A percentile compares a stretch with the other conserved stretches of the same genome.
These are phyloP conservation scores for Sinohyriopsis cumingii DNA, from an alignment of 2,888 invertebrate genomes.

Conservation along the genomic window DNA sequence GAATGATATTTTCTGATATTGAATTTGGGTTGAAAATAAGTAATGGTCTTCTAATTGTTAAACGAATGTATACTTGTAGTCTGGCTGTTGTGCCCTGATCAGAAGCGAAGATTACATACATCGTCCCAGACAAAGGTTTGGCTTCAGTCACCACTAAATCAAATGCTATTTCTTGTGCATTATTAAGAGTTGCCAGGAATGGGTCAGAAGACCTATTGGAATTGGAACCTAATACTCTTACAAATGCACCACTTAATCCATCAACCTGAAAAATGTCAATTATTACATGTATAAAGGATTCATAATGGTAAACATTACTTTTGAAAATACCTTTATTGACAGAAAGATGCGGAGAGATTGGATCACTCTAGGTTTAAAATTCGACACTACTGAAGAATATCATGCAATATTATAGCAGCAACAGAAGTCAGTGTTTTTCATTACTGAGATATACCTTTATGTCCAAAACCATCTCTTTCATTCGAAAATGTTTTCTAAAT, in stretches of 20 bases:
- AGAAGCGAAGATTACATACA: constrained; percentile 26
- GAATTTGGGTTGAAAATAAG: constrained; percentile 16
- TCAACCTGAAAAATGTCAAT: constrained; percentile 4
- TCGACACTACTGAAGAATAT: no score
- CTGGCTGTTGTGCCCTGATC: constrained; percentile 19
- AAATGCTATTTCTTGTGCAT: constrained; percentile 6
- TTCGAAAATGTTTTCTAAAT: no score
- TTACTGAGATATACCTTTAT: no score
- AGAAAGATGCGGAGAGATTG: no score
- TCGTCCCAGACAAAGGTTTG: constrained; percentile 22
- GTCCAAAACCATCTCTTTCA: no score
- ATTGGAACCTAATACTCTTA: neutral
- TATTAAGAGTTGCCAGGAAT: neutral
- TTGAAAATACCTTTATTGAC: no score
- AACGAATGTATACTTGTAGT: constrained; percentile 16
- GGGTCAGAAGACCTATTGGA: neutral
- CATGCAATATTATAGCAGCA: no score
- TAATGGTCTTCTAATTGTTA: constrained; percentile 23
- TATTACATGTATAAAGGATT: neutral
- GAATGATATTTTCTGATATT: constrained; percentile 15
- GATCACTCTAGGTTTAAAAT: no score
- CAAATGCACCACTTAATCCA: constrained; percentile 13
- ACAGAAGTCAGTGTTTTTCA: no score
- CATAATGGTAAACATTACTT: no score
- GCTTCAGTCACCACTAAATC: constrained; percentile 21